Evolutionary conservation across 2,113 vertebrate genomes (phyloP).

Genomic region (Nibea albiflora): DNA sequence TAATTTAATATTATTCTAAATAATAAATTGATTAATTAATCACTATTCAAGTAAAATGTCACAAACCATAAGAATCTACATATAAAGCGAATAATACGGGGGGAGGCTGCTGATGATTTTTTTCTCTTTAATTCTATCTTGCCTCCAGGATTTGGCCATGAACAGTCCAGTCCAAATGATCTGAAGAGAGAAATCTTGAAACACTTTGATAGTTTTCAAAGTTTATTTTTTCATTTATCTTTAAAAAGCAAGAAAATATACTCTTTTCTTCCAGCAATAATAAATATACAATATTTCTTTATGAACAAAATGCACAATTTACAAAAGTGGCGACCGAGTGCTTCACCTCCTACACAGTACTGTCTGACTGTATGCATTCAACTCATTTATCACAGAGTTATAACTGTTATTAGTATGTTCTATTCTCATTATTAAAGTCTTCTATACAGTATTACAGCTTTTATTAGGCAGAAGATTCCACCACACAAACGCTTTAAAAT

Average conservation of each 20-base stretch:
- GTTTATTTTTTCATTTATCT: constrained; percentile 75
- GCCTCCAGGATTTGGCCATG: background rate
- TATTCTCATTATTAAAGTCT: constrained; percentile 70
- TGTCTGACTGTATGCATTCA: constrained; percentile 43
- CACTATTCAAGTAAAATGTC: background rate
- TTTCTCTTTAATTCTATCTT: background rate
- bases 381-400: constrained; percentile 61
- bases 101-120: background rate
- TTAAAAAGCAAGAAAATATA: constrained; percentile 91
- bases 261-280: constrained; percentile 90
- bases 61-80: background rate
- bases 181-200: background rate
- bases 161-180: background rate
- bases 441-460: constrained; percentile 60
- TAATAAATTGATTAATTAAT: background rate
- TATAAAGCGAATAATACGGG: background rate
- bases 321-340: constrained; percentile 75
- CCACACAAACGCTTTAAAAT: constrained; percentile 37
- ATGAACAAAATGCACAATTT: constrained; percentile 98
- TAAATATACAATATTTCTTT: constrained; percentile 98
- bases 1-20: background rate
- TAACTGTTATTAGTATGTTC: constrained; percentile 64
- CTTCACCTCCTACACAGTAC: constrained; percentile 47
- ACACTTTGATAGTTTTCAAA: constrained; percentile 39
- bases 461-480: constrained; percentile 39